Evolutionary conservation across 2,113 vertebrate species (phyloP).

Genomic region (Corythaeola cristata): DNA sequence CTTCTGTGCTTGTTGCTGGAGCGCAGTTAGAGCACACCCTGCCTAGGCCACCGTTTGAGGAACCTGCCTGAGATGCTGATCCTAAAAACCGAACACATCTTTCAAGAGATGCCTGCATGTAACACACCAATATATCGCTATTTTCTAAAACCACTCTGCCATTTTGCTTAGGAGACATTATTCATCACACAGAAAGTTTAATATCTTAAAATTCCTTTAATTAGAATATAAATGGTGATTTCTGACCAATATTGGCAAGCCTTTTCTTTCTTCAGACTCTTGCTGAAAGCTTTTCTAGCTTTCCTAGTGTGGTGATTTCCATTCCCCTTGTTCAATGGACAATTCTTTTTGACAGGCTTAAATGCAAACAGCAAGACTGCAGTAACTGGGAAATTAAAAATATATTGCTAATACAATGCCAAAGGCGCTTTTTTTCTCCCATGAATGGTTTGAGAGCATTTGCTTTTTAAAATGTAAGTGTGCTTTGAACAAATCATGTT

Average conservation of each 20-base stretch:
- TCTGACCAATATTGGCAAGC: neutral
- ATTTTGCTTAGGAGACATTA: neutral
- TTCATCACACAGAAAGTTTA: neutral
- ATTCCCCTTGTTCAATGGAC: conserved; percentile 38
- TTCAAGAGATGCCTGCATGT: neutral
- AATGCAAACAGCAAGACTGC: conserved; percentile 43
- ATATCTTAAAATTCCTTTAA: neutral
- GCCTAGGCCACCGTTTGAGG: neutral
- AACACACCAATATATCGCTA: neutral
- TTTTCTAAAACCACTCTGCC: neutral
- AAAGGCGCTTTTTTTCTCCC: neutral
- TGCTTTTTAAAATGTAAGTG: neutral
- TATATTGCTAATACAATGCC: conserved; percentile 35
- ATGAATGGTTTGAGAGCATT: conserved; percentile 1
- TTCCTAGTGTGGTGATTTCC: conserved; percentile 28
- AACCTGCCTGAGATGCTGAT: neutral
- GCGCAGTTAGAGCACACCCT: neutral
- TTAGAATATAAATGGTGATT: neutral
- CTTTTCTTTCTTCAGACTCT: neutral
- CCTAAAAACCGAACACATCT: neutral
- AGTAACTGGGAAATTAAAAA: conserved; percentile 46
- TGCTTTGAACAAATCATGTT: conserved; percentile 30
- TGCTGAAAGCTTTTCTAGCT: conserved; percentile 13
- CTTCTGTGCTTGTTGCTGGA: neutral
- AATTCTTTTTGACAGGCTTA: conserved; percentile 45